Evolutionary conservation across 2,113 vertebrate genomes (phyloP).

Genomic region (Capra hircus): DNA sequence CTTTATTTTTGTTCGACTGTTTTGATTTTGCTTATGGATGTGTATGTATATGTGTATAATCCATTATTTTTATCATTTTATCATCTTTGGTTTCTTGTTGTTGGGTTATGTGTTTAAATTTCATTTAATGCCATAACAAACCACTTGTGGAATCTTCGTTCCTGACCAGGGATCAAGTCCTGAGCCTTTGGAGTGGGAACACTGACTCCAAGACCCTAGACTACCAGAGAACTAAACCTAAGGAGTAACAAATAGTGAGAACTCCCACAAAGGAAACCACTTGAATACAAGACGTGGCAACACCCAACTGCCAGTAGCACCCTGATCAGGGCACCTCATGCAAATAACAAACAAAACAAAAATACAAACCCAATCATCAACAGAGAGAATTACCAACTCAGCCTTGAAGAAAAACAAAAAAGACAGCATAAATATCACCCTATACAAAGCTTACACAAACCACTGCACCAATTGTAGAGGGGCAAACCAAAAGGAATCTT

Average conservation of each 20-base stretch:
- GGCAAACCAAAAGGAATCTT: background rate
- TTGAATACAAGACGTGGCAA: background rate
- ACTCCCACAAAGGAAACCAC: background rate
- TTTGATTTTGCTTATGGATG: background rate
- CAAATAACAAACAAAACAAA: background rate
- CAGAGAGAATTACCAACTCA: background rate
- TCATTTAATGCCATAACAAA: background rate
- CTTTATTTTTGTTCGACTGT: background rate
- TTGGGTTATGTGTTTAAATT: background rate
- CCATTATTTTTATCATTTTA: background rate
- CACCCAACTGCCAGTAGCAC: background rate
- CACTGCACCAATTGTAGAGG: background rate
- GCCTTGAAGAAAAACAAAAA: background rate
- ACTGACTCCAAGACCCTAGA: background rate
- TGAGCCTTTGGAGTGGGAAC: background rate
- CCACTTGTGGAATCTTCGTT: background rate
- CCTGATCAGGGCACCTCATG: background rate
- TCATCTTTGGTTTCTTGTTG: background rate
- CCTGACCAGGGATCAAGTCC: background rate
- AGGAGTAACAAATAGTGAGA: background rate
- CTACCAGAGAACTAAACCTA: background rate
- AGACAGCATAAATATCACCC: background rate
- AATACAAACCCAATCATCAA: background rate
- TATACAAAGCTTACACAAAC: background rate
- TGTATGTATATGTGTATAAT: background rate